Evolutionary conservation across 1,140 invertebrate genomes (phyloP).

Genomic region (Philaenus spumarius): DNA sequence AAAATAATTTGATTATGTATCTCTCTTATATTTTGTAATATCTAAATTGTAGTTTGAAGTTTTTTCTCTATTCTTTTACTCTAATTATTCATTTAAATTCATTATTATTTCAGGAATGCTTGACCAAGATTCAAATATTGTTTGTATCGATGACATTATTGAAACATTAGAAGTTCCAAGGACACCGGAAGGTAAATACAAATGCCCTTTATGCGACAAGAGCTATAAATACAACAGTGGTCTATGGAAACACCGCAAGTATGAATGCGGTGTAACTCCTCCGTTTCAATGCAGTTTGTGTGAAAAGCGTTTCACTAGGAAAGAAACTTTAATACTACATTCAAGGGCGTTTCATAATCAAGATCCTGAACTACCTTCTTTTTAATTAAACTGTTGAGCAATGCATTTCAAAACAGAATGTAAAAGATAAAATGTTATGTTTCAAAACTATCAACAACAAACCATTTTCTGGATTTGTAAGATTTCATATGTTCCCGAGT

Average conservation of each 20-base stretch:
- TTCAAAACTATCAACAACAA: too few relatives aligned
- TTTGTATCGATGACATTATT: neutral
- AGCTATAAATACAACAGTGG: slow-evolving; percentile 68
- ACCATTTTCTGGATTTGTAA: too few relatives aligned
- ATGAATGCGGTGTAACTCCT: slow-evolving; percentile 41
- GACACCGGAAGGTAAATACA: neutral
- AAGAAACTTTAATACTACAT: slow-evolving; percentile 19
- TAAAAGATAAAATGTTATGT: too few relatives aligned
- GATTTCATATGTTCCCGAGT: too few relatives aligned
- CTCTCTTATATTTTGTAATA: too few relatives aligned
- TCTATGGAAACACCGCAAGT: slow-evolving; percentile 34
- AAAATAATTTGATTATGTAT: too few relatives aligned
- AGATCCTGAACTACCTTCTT: slow-evolving; percentile 46
- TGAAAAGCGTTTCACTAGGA: slow-evolving; percentile 14
- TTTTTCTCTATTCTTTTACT: too few relatives aligned
- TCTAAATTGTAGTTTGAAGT: too few relatives aligned
- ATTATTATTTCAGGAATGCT: too few relatives aligned
- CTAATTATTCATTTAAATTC: too few relatives aligned
- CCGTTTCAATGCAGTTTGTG: slow-evolving; percentile 41
- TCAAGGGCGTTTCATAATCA: slow-evolving; percentile 36
- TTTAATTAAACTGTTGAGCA: slow-evolving; percentile 30
- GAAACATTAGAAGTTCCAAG: neutral
- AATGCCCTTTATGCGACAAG: slow-evolving; percentile 64
- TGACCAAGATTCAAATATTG: too few relatives aligned
- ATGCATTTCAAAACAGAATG: neutral